Base-by-base conservation (phyloP, 2,797 vertebrate genomes). In the Coregonus suidteri region DNA sequence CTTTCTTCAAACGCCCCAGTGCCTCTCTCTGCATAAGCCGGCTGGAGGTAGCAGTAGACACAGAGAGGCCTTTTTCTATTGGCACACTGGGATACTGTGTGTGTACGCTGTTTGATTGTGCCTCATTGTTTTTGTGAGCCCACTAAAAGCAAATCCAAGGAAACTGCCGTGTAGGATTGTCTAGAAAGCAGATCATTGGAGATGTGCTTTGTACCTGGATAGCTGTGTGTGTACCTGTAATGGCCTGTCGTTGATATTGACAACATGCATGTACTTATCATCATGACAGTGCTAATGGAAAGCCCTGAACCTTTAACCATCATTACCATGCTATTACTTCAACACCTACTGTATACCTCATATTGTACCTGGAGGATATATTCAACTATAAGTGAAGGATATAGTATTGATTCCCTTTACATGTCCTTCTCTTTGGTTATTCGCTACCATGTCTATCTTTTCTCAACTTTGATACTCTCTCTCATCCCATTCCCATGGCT, bases 21-120 rank as follows among this genome's bases (percentile, higher is more conserved):
- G 76, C 85, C 83, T 85, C 81, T 74, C 83, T 75, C 84, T 3
- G 79, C 73, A 53, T 81, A 83, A 88, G 84, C 87, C 73, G 82
- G 88, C 84, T 81, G 82, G 82, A 89, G 88, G 20, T 59, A 20
- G 83, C 75, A 64, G 81, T 11, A 51, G 79, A 47, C 84, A 76
- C 84, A 87, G 85, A 84, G 79, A 31, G 73, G 89, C 81, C 84
- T 83, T 79, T 81, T 90, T 84, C 85, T 79, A 77, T 76, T 81
- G 86, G 86, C 85, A 83, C 85, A 90, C 91, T 90, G 88, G 88
- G 87, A 89, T 79, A 88, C 85, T 70, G 71, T 62, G 77, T 78
- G 87, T 72, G 65, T 74, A 53, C 78, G 80, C 88, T 91, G 92
- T 94, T 94, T 95, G 92, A 94, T 94, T 93, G 90, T 76, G 79